A percentile compares a stretch with the other conserved stretches of the same genome.
Conservation (phyloP, 2,113 vertebrate species). For the Macroglossus sobrinus region DNA sequence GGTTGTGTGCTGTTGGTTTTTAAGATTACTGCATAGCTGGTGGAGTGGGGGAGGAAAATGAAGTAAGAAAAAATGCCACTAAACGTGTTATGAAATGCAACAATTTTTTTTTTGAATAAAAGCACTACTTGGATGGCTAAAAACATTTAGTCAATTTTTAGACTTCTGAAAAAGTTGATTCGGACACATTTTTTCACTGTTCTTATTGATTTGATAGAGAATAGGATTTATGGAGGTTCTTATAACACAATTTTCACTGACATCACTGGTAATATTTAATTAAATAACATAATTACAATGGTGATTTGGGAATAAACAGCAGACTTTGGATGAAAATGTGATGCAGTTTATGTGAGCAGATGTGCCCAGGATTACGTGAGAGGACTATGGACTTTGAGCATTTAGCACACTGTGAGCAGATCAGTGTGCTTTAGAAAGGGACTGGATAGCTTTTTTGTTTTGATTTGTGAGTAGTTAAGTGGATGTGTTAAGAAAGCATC, state of each 20-base stretch:
- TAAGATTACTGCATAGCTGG: not conserved
- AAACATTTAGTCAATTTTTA: conserved; percentile 1
- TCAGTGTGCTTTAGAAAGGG: not conserved
- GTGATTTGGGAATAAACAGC: not conserved
- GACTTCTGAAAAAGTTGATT: not conserved
- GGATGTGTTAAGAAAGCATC: not conserved
- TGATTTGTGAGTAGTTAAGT: not conserved
- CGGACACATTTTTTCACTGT: not conserved
- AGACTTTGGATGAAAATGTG: not conserved
- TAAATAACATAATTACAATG: not conserved
- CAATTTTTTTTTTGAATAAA: not conserved
- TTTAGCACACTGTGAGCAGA: not conserved
- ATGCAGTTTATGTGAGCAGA: not conserved
- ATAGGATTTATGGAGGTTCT: not conserved
- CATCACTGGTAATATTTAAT: not conserved
- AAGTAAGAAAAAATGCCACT: not conserved
- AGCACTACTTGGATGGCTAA: not conserved
- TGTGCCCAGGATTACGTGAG: not conserved
- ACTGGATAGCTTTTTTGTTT: not conserved
- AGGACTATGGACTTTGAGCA: not conserved
- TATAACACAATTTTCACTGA: not conserved
- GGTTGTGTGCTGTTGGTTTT: not conserved
- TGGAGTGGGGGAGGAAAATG: not conserved
- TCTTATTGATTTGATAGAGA: not conserved
- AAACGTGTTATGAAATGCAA: not conserved